These are phyloP conservation scores for Varanus salvator DNA, from an alignment of 2,113 vertebrate genomes.

Conservation along the genomic window DNA sequence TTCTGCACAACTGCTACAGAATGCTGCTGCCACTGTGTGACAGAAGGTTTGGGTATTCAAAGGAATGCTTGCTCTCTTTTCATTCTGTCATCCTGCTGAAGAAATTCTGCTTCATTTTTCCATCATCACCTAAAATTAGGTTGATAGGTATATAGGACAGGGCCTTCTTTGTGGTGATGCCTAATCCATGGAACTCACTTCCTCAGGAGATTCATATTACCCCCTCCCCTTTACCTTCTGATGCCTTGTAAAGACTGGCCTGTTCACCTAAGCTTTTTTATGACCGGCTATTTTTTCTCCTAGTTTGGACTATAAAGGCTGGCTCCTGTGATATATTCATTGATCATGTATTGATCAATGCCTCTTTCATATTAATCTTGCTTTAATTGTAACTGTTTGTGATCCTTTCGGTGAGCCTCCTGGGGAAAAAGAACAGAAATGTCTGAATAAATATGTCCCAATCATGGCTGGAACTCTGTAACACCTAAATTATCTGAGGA, in stretches of 20 bases:
- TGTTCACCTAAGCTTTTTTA: no score
- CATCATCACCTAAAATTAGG: not conserved
- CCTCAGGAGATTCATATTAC: not conserved
- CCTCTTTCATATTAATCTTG: not conserved
- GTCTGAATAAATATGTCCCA: not conserved
- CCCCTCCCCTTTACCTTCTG: not conserved
- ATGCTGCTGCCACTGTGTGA: not conserved
- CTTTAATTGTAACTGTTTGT: not conserved
- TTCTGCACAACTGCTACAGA: not conserved
- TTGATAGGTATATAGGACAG: not conserved
- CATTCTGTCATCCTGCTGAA: not conserved
- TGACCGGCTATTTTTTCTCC: not conserved
- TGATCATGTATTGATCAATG: not conserved
- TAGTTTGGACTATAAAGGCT: not conserved
- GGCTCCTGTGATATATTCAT: not conserved
- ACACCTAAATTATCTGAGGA: not conserved
- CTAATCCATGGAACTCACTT: not conserved
- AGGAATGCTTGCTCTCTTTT: not conserved
- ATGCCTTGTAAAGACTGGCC: not conserved
- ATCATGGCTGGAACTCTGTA: not conserved
- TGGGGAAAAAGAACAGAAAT: not conserved
- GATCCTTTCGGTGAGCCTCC: no score
- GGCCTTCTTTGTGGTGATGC: not conserved
- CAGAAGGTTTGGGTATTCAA: not conserved
- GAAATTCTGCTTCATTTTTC: not conserved